Evolutionary conservation across 2,797 vertebrate genomes (phyloP), one percentile per base, ranked within the genome.

Genomic region (Arnoldichthys spilopterus): DNA sequence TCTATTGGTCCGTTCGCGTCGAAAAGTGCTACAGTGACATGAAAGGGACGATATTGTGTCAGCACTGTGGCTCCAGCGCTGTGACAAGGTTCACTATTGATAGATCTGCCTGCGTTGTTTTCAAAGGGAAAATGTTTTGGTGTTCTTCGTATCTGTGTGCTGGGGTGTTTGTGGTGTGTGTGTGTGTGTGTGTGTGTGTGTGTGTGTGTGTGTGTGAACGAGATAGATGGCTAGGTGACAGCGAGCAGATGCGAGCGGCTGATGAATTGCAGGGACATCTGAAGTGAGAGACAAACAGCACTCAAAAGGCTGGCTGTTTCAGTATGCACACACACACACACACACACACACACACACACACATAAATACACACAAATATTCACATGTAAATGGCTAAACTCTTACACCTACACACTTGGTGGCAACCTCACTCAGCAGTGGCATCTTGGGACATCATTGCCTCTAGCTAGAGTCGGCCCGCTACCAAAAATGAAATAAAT

Each of bases 221-320:
- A 68, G 79, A 79, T 83, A 56, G 76, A 89, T 89, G 89, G 87
- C 83, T 74, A 78, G 77, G 79, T 89, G 92, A 92, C 88, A 88
- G 86, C 69, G 84, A 91, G 84, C 91, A 92, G 90, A 92, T 92
- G 90, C 86, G 87, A 82, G 82, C 78, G 83, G 82, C 85, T 92
- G 91, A 92, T 92, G 86, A 90, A 92, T 91, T 91, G 90, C 87
- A 86, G 82, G 66, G 20, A 87, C 88, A 90, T 91, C 86, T 84
- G 77, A 91, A 81, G 82, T 91, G 90, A 90, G 86, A 88, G 88
- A 88, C 82, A 83, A 87, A 87, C 80, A 80, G 78, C 80, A 74
- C 49, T 61, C 49, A 76, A 83, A 82, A 74, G 58, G 37, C 80
- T 30, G 45, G 69, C 54, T 77, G 78, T 53, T 82, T 82, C 62